Evolutionary conservation across 2,888 invertebrate species (phyloP), one percentile per base, ranked within the genome.

Genomic region (Sarcophaga rosellei): DNA sequence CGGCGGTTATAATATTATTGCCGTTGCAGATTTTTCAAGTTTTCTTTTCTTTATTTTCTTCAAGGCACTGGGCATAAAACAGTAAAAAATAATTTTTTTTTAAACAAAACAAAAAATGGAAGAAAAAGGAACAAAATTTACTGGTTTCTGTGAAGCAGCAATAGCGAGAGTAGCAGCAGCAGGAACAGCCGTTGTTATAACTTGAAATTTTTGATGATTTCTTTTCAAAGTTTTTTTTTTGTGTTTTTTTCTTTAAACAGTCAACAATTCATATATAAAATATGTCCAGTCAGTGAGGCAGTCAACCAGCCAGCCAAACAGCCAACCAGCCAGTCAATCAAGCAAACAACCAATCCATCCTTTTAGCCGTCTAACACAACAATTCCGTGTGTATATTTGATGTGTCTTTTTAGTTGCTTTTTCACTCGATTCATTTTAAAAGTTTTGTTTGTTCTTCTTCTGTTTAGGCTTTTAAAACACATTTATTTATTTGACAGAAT

Each of bases 231-330:
- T 79, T 72, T 53, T 35, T 35, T 8, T 35, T 35, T 35, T n/a
- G n/a, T n/a, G n/a, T 35, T 35, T 6, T 35, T 35, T 35, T 35
- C 35, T 35, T 77, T 84, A 44, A 75, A 76, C 87, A 86, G 78
- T 79, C 78, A 87, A 86, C 86, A 82, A 82, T 85, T 79, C 82
- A 82, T 76, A 70, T 47, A 80, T 69, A 63, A 63, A 35, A 59
- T 76, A 12, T 77, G 81, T 65, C 57, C 12, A 66, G 44, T 6
- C 47, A 35, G 35, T 35, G 35, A 35, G 2, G 6, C 35, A 35
- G 35, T 35, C 35, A 23, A 25, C 45, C 57, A 77, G 5, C 45
- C 23, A 78, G 2, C 35, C 57, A 81, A 59, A 59, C 84, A 77
- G 6, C 76, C 69, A 81, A 35, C 57, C 84, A 76, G 75, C 84